Percentiles rank a stretch among this genome's conserved stretches.
These are phyloP conservation scores for Capitulum mitella DNA, from an alignment of 2,888 invertebrate genomes.

Conservation along the genomic window DNA sequence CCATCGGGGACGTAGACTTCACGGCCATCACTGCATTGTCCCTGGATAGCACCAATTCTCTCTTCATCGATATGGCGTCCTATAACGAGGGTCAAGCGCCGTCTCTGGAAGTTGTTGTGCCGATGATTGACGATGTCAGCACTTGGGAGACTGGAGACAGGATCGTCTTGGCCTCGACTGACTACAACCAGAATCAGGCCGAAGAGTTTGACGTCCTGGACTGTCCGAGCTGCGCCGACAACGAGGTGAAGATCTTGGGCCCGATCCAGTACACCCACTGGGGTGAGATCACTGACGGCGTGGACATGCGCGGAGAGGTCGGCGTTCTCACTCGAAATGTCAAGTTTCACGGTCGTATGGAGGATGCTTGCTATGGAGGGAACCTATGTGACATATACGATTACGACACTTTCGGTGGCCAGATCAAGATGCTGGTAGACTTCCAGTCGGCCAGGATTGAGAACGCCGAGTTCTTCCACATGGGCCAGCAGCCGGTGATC, in stretches of 20 bases:
- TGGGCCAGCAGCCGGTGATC: not conserved
- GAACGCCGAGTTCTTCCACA: constrained; percentile 12
- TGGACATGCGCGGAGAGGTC: not conserved
- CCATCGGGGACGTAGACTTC: not conserved
- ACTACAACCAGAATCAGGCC: not conserved
- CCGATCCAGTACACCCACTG: not conserved
- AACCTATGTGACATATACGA: not conserved
- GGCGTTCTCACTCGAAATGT: not conserved
- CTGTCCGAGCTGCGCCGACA: not conserved
- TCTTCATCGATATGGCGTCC: too few species aligned
- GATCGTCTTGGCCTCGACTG: not conserved
- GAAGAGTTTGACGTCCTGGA: not conserved
- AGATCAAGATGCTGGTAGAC: not conserved
- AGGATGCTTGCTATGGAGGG: not conserved
- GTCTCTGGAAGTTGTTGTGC: too few species aligned
- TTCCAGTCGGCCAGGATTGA: not conserved
- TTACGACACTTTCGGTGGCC: not conserved
- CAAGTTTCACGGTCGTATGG: not conserved
- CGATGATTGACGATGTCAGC: not conserved
- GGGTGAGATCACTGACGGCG: not conserved
- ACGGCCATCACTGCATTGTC: not conserved
- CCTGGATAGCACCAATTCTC: too few species aligned
- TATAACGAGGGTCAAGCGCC: too few species aligned
- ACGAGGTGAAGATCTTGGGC: not conserved
- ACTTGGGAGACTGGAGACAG: not conserved